Conservation (phyloP, 2,797 vertebrate genomes). For the Geotrypetes seraphini region DNA sequence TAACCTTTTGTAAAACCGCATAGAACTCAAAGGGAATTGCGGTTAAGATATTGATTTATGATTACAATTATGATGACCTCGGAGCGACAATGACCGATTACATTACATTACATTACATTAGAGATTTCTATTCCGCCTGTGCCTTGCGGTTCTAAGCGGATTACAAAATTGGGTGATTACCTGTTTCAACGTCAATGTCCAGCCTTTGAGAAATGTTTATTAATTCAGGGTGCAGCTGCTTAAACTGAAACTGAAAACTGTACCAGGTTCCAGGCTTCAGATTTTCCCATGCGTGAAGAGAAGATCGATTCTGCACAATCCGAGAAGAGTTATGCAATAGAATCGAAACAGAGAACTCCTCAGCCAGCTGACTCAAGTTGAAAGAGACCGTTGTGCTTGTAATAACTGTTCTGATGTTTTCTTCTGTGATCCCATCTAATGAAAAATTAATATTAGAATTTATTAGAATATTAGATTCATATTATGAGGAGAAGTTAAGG, state of each 20-base stretch:
- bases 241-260: conserved; percentile 51
- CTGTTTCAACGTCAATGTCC: conserved; percentile 62
- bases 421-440: conserved; percentile 38
- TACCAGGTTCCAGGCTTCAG: conserved; percentile 57
- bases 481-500: too few relatives aligned
- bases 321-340: conserved; percentile 36
- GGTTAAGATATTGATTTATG: too few relatives aligned
- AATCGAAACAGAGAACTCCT: conserved; percentile 37
- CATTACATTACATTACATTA: too few relatives aligned
- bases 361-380: conserved; percentile 32
- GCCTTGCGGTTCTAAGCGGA: too few relatives aligned
- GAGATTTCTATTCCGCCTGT: too few relatives aligned
- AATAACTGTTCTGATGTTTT: conserved; percentile 31
- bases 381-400: conserved; percentile 54
- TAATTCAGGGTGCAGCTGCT: conserved; percentile 35
- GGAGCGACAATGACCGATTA: too few relatives aligned
- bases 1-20: too few relatives aligned
- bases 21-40: too few relatives aligned
- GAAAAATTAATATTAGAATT: not conserved
- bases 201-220: conserved; percentile 60
- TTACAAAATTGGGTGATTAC: too few relatives aligned
- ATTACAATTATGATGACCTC: too few relatives aligned
- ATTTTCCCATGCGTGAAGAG: conserved; percentile 44
- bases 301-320: conserved; percentile 16
- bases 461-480: not conserved